phyloP scores from a whole-genome alignment of 2,113 vertebrate species.

The Elaphurus davidianus region DNA sequence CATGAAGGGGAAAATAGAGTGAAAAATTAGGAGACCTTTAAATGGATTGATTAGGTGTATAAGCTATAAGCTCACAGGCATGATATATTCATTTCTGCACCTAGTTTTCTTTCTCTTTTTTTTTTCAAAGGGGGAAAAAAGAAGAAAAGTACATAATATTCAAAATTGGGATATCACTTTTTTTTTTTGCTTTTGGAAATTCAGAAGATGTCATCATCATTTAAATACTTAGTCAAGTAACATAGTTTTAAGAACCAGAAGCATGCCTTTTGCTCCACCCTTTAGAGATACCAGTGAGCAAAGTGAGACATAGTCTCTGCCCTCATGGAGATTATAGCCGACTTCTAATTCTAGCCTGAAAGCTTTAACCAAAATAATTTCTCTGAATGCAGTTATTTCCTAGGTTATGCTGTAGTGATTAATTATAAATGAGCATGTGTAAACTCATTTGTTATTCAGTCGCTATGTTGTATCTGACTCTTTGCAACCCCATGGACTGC shows the following conservation, averaged over 20 bases:
- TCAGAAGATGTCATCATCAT: not conserved
- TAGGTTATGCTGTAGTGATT: not conserved
- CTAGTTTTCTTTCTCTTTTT: not conserved
- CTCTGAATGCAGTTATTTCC: not conserved
- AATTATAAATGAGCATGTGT: not conserved
- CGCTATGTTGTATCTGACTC: not conserved
- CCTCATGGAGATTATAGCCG: not conserved
- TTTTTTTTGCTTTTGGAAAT: not conserved
- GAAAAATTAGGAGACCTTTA: not conserved
- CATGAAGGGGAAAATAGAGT: not conserved
- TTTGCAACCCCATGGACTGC: not conserved
- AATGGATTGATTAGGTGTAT: not conserved
- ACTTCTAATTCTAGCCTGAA: not conserved
- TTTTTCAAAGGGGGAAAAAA: not conserved
- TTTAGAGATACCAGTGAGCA: not conserved
- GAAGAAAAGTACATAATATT: not conserved
- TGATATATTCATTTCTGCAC: not conserved
- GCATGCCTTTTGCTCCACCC: not conserved
- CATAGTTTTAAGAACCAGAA: not conserved
- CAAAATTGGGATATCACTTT: not conserved
- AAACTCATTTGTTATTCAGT: not conserved
- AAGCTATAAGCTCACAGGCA: not conserved
- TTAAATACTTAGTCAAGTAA: not conserved
- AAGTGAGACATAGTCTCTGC: not conserved
- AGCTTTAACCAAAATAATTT: not conserved